Evolutionary conservation across 2,888 invertebrate species (phyloP).

Genomic region (Oscheius sp.): DNA sequence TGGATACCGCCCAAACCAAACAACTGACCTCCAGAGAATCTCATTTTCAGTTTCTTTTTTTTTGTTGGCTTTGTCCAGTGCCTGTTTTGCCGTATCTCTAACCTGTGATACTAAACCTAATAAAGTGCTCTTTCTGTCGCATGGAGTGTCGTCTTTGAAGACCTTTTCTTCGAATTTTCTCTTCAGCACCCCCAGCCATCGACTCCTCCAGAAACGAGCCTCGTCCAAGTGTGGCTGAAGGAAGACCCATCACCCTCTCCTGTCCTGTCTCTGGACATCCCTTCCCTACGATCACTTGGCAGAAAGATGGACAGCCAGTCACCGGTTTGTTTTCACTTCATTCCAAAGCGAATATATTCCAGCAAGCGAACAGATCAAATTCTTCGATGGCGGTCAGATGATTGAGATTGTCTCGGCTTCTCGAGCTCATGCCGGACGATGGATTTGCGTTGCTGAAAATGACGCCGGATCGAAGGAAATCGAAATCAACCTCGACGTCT

Average conservation of each 20-base stretch:
- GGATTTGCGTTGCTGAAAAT: constrained; percentile 73
- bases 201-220: constrained; percentile 70
- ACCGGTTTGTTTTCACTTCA: constrained; percentile 31
- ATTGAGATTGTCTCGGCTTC: constrained; percentile 52
- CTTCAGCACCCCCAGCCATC: constrained; percentile 72
- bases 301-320: constrained; percentile 50
- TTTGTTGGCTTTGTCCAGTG: constrained; percentile 28
- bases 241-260: constrained; percentile 60
- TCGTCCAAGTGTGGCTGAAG: constrained; percentile 68
- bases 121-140: constrained; percentile 7
- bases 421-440: constrained; percentile 68
- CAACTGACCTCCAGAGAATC: constrained; percentile 8
- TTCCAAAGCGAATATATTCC: too few relatives aligned
- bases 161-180: neutral
- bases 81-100: constrained; percentile 24
- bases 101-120: constrained; percentile 12
- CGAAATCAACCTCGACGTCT: constrained; percentile 65
- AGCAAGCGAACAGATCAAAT: constrained; percentile 41
- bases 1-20: constrained; percentile 11
- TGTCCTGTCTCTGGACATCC: constrained; percentile 69
- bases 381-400: constrained; percentile 63
- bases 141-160: neutral
- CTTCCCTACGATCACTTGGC: constrained; percentile 65
- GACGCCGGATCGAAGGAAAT: constrained; percentile 70
- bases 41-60: constrained; percentile 1